Percentiles rank a stretch among this genome's conserved stretches.
phyloP scores from a whole-genome alignment of 2,797 vertebrate genomes.

The Florisuga fusca region DNA sequence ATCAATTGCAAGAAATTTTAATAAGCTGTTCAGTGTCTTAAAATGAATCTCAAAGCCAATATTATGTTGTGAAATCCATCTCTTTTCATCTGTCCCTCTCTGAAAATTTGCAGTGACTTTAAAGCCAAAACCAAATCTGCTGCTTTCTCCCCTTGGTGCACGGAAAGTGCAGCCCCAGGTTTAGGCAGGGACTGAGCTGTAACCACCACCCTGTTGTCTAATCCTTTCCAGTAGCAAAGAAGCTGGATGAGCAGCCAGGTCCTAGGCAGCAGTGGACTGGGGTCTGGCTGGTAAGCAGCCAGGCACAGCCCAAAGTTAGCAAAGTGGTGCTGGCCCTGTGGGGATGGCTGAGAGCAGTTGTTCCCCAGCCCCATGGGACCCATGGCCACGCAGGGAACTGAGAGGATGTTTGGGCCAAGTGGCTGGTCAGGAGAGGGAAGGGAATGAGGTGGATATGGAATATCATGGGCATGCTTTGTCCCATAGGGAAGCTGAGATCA shows the following conservation, averaged over 20 bases:
- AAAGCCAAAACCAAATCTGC: background rate
- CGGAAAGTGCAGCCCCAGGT: background rate
- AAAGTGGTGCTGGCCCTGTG: fast-evolving
- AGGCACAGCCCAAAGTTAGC: fast-evolving
- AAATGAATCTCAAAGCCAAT: background rate
- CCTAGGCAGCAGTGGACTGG: background rate
- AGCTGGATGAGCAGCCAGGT: background rate
- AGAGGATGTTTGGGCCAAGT: background rate
- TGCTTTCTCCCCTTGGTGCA: background rate
- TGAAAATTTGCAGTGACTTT: background rate
- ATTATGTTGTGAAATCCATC: background rate
- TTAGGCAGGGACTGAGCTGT: background rate
- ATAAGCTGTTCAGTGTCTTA: background rate
- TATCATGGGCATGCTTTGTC: background rate
- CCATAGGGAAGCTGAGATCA: background rate
- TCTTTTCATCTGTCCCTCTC: background rate
- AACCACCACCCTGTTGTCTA: background rate
- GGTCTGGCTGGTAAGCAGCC: background rate
- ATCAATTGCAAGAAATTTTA: background rate
- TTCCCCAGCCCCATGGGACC: fast-evolving
- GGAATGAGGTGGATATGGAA: background rate
- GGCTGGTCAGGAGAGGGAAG: background rate
- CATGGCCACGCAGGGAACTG: fast-evolving
- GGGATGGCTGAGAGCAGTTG: background rate
- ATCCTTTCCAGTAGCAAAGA: background rate